Evolutionary conservation across 2,797 vertebrate species (phyloP).

Genomic region (Muscicapa comitata): DNA sequence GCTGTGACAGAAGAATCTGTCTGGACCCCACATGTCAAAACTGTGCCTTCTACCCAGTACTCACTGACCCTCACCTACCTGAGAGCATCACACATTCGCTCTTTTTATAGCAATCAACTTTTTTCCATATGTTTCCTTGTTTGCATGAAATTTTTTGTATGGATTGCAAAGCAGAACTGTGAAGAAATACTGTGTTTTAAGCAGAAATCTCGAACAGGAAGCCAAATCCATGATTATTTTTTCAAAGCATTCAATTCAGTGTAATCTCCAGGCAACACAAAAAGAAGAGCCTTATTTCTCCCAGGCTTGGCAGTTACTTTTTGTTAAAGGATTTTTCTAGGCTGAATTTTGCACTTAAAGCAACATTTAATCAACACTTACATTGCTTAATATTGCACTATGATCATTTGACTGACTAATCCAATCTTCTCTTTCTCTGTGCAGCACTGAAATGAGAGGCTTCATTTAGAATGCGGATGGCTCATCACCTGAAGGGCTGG

Average conservation of each 20-base stretch:
- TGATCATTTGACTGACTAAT: not conserved
- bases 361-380: not conserved
- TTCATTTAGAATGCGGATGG: not conserved
- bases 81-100: not conserved
- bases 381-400: not conserved
- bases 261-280: not conserved
- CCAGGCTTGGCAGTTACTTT: not conserved
- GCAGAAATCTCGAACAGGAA: not conserved
- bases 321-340: not conserved
- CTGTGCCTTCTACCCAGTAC: not conserved
- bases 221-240: not conserved
- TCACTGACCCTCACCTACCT: not conserved
- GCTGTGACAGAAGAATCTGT: not conserved
- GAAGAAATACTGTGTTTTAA: not conserved
- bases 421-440: not conserved
- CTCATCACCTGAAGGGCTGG: rapidly evolving
- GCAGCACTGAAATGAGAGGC: not conserved
- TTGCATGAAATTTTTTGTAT: not conserved
- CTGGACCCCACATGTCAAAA: not conserved
- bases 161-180: not conserved
- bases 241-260: not conserved
- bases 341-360: not conserved
- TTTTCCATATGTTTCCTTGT: not conserved
- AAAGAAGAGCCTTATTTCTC: not conserved
- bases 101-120: not conserved